These are phyloP conservation scores for Eleginops maclovinus DNA, from an alignment of 2,113 vertebrate species.

Conservation along the genomic window DNA sequence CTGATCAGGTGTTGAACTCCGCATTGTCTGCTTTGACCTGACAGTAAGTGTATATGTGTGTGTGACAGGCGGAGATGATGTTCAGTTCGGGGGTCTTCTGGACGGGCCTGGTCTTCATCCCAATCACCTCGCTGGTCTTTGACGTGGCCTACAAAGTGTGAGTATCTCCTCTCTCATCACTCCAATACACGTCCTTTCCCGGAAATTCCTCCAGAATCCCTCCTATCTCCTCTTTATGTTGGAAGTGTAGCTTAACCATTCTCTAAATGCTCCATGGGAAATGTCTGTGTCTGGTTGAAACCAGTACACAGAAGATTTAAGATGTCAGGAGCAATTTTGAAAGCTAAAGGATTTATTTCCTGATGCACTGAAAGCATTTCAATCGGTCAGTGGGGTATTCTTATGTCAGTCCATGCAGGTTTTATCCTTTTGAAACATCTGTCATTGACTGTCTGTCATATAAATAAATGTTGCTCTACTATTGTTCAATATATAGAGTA, in stretches of 20 bases:
- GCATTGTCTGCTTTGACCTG: conserved; percentile 42
- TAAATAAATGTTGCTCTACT: not conserved
- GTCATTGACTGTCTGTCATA: not conserved
- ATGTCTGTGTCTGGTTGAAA: conserved; percentile 30
- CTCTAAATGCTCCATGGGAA: conserved; percentile 23
- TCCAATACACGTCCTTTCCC: conserved; percentile 31
- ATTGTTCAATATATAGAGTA: conserved; percentile 81
- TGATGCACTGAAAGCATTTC: conserved; percentile 1
- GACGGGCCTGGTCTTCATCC: conserved; percentile 96
- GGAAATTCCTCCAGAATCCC: conserved; percentile 59
- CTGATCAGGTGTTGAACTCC: conserved; percentile 46
- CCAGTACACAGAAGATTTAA: conserved; percentile 38
- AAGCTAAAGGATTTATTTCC: not conserved
- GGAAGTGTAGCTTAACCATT: not conserved
- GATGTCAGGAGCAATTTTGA: conserved; percentile 35
- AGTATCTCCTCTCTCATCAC: conserved; percentile 79
- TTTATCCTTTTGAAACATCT: conserved; percentile 1
- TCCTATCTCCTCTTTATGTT: conserved; percentile 22
- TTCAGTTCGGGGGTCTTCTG: conserved; percentile 97
- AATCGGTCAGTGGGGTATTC: not conserved
- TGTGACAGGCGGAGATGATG: conserved; percentile 91
- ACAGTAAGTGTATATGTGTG: conserved; percentile 43
- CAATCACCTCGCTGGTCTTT: conserved; percentile 92
- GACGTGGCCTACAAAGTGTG: conserved; percentile 97
- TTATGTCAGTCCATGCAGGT: not conserved